These are phyloP conservation scores for Oncopeltus fasciatus DNA, from an alignment of 1,140 invertebrate genomes.

Conservation along the genomic window DNA sequence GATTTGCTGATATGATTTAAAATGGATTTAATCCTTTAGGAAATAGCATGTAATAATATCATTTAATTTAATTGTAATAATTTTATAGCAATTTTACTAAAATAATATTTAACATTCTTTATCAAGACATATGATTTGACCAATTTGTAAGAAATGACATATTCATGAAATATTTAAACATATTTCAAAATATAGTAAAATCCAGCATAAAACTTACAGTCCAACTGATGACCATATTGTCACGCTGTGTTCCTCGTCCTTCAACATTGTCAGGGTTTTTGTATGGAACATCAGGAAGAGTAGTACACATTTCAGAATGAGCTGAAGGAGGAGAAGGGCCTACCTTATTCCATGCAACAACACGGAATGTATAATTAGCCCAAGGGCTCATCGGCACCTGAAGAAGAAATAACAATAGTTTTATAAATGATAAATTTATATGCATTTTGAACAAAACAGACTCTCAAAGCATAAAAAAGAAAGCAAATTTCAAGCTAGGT, in stretches of 20 bases:
- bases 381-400: constrained; percentile 68
- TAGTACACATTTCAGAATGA: constrained; percentile 69
- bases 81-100: no score
- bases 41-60: no score
- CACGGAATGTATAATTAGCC: constrained; percentile 93
- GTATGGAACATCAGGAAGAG: constrained; percentile 72
- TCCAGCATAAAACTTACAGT: constrained; percentile 61
- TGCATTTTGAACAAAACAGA: not conserved
- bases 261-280: constrained; percentile 92
- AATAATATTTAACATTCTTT: no score
- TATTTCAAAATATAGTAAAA: no score
- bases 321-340: constrained; percentile 73
- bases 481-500: no score
- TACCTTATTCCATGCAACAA: constrained; percentile 85
- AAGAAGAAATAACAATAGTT: constrained; percentile 12
- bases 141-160: no score
- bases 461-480: not conserved
- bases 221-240: constrained; percentile 89
- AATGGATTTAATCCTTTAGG: no score
- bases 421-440: constrained; percentile 7
- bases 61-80: no score
- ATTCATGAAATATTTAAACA: no score
- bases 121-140: no score
- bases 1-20: no score
- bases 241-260: constrained; percentile 72